Evolutionary conservation across 2,797 vertebrate genomes (phyloP), one percentile per base, ranked within the genome.

Genomic region (Aeoliscus strigatus): DNA sequence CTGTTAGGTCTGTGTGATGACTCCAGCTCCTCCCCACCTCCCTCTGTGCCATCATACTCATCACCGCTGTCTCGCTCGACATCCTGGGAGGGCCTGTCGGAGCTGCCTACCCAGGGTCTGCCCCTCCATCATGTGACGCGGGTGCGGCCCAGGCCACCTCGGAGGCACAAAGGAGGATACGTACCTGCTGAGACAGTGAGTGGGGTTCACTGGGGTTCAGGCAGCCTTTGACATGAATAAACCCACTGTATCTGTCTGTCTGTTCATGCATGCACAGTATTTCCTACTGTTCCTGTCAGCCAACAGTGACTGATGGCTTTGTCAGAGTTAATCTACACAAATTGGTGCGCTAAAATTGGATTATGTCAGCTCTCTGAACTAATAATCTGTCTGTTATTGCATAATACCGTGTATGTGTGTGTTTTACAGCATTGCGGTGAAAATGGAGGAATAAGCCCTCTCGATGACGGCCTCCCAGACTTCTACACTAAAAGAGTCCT

Each of bases 401-500:
- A 48, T 37, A 25, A 21, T 4, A 15, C 11, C 28, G 6, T 56
- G 21, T 37, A 9, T 43, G 13, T 38, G 33, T 18, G 39, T 51
- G 29, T 58, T 5, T 53, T 65, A 5, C 71, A 89, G 79, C 77
- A 82, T 35, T 84, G 83, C 65, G 85, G 83, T 33, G 89, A 89
- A 76, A 91, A 91, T 5, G 90, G 90, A 60, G 85, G 78, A 44
- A 83, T 85, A 53, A 86, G 87, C 37, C 83, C 86, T 11, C 70
- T 93, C 21, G 91, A 93, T 30, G 91, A 92, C 26, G 91, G 91
- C 35, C 78, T 93, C 10, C 90, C 91, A 46, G 91, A 93, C 53
- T 93, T 93, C 76, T 93, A 91, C 41, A 87, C 87, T 45, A 89
- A 90, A 53, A 80, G 87, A 69, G 90, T 93, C 27, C 85, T 93